Base-by-base conservation (phyloP, 2,888 invertebrate species). In the Heliconius sara region DNA sequence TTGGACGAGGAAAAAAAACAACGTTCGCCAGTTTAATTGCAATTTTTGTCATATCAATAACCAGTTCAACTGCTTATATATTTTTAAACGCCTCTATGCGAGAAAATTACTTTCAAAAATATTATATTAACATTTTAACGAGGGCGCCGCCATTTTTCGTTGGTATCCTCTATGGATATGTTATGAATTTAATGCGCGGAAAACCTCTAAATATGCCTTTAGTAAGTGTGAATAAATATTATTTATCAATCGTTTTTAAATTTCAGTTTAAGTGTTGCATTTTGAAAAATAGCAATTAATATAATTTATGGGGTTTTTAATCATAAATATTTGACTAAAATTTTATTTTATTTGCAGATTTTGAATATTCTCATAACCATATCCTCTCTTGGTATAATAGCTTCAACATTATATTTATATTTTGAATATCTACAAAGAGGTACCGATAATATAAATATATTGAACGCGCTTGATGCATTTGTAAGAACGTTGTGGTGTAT, bases 151-250 rank as follows among this genome's bases (percentile, higher is more conserved):
- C 92, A 0, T 87, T 89, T 60, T 84, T 91, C 22, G 86, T 92
- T 67, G 87, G 86, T 3, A 83, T 91, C 65, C 83, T 87, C 0
- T 91, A 89, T 72, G 90, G 91, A 0, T 92, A 92, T 1, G 60
- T 91, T 86, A 86, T 96, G 95, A 13, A 89, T 87, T 5, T 86
- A 77, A 96, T 88, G 92, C 84, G 39, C 0, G 47, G 4, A 77
- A 84, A 68, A 85, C 85, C 1, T 47, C 19, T 84, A 0, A 72
- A 79, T 80, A 87, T 79, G 76, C 67, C 43, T 87, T 87, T 71
- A 81, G 88, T 85, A 83, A 80, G 86, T 84, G 1, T 43, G 22
- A n/a, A 67, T 60, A 10, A 34, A 30, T 60, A 16, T 43, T 30
- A 63, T n/a, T 12, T 60, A 60, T 60, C n/a, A n/a, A n/a, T 60